These are phyloP conservation scores for Pogonocherus hispidulus DNA, from an alignment of 2,888 invertebrate genomes.

Conservation along the genomic window DNA sequence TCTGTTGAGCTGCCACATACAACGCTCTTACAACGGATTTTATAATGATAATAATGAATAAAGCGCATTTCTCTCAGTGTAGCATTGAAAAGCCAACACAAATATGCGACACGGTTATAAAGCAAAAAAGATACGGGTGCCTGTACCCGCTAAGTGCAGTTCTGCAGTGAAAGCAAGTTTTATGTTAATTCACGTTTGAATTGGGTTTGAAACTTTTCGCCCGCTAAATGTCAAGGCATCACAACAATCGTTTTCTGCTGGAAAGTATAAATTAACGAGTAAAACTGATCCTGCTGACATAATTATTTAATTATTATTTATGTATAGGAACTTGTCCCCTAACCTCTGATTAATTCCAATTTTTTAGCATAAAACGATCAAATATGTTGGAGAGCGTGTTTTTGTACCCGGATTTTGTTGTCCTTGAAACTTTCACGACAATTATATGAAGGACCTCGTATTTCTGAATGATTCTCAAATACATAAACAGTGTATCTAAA, in stretches of 20 bases:
- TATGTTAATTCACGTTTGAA: constrained; percentile 16
- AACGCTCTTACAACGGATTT: no score
- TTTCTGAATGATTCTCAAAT: no score
- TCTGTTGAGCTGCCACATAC: no score
- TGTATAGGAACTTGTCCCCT: not conserved
- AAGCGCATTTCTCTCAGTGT: no score
- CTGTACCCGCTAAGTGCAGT: not conserved
- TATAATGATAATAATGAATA: no score
- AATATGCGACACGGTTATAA: not conserved
- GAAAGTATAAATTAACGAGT: constrained; percentile 28
- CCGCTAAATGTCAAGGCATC: constrained; percentile 25
- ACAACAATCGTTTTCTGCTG: constrained; percentile 21
- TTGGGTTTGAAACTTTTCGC: constrained; percentile 22
- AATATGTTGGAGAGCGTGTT: no score
- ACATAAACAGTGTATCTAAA: no score
- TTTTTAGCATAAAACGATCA: no score
- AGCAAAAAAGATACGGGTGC: not conserved
- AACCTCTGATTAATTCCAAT: no score
- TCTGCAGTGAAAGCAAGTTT: constrained; percentile 19
- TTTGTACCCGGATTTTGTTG: no score
- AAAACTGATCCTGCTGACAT: constrained; percentile 22
- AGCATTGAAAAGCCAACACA: not conserved
- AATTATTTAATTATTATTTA: constrained; percentile 23
- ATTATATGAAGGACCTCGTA: no score
- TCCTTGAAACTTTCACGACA: not conserved